Base-by-base conservation (phyloP, 2,797 vertebrate genomes). In the Podarcis siculus region DNA sequence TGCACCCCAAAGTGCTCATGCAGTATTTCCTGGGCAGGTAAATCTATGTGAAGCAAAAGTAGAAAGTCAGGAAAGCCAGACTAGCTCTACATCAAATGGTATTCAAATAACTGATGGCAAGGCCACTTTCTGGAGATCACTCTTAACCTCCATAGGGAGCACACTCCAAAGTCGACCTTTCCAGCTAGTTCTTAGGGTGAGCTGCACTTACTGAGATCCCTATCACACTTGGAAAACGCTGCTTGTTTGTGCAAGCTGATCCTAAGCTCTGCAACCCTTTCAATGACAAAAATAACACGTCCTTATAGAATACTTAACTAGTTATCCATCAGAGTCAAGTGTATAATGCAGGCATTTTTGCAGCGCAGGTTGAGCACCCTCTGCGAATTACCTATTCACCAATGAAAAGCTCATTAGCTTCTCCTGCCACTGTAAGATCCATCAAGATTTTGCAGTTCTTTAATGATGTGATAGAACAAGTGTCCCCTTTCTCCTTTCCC, bases 91-190 rank as follows among this genome's bases (percentile, higher is more conserved):
- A 39, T 76, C 8, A 42, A 76, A 76, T 23, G 9, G 32, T 17
- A 39, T 21, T 37, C 72, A 37, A 19, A 25, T 39, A 42, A 42
- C 5, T 9, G 21, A 5, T 89, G 91, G n/a, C n/a, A 32, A 32
- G 13, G n/a, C 15, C n/a, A 32, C 71, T 72, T 17, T 72, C 71
- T 72, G 13, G n/a, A 72, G 15, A 72, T 15, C 71, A 72, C n/a
- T 69, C 27, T 69, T 69, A n/a, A n/a, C 10, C 67, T n/a, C 66
- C 67, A 17, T 90, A 76, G 87, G 86, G 90, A 94, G 73, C 85
- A 79, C 79, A 92, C 89, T 93, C 87, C 87, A 77, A 93, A 91
- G 78, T 87, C 67, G 89, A 92, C 88, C 90, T 86, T 89, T 91
- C 92, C 87, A 91, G 89, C 86, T 83, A 87, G 87, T 91, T 82